Evolutionary conservation across 2,113 vertebrate species (phyloP).

Genomic region (Megaleporinus macrocephalus): DNA sequence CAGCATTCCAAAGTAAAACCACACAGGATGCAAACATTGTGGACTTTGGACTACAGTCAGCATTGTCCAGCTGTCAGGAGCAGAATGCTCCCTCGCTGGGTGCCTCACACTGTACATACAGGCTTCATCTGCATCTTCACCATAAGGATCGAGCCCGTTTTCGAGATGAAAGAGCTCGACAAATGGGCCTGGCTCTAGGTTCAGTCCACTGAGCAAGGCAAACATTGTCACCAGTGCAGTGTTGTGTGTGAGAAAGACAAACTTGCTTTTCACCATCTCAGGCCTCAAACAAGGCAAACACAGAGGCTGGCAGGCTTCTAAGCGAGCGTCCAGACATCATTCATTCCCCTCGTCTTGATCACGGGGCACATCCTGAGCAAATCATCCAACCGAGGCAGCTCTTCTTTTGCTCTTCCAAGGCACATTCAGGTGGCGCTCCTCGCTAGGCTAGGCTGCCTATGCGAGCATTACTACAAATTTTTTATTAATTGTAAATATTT

Average conservation of each 20-base stretch:
- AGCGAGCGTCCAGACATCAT: slow-evolving; percentile 24
- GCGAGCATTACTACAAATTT: slow-evolving; percentile 16
- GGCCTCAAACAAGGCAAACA: slow-evolving; percentile 37
- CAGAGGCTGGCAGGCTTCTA: slow-evolving; percentile 14
- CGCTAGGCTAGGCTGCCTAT: slow-evolving; percentile 1
- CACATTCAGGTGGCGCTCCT: slow-evolving; percentile 18
- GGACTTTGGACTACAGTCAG: slow-evolving; percentile 9
- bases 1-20: background rate
- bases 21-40: slow-evolving; percentile 11
- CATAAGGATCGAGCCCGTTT: slow-evolving; percentile 19
- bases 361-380: slow-evolving; percentile 38
- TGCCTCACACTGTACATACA: slow-evolving; percentile 15
- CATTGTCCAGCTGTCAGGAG: slow-evolving; percentile 30
- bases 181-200: slow-evolving; percentile 32
- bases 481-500: slow-evolving; percentile 55
- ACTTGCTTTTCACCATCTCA: slow-evolving; percentile 45
- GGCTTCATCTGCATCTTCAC: slow-evolving; percentile 2
- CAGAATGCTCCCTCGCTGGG: background rate
- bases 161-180: slow-evolving; percentile 23
- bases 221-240: slow-evolving; percentile 39
- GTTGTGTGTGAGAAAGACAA: slow-evolving; percentile 54
- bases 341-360: slow-evolving; percentile 36
- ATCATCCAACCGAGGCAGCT: slow-evolving; percentile 28
- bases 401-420: slow-evolving; percentile 39
- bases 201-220: slow-evolving; percentile 38